phyloP scores from a whole-genome alignment of 2,888 invertebrate species.

The Lumbricus terrestris region DNA sequence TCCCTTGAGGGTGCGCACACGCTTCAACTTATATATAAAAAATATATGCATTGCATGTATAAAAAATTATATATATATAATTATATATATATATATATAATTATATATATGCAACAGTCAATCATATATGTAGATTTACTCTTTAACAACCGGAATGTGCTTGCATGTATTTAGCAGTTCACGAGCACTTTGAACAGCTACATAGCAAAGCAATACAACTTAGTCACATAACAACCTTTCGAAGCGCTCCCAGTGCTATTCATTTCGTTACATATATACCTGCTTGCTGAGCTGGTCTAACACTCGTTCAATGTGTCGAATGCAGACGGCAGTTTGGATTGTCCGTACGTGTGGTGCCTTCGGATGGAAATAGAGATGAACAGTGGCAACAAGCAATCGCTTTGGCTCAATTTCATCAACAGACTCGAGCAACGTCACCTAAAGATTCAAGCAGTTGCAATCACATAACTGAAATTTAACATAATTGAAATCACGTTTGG shows the following conservation, averaged over 20 bases:
- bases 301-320: slow-evolving; percentile 71
- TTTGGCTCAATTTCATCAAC: slow-evolving; percentile 40
- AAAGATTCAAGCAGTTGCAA: background rate
- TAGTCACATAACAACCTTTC: background rate
- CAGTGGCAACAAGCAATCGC: slow-evolving; percentile 69
- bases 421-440: slow-evolving; percentile 48
- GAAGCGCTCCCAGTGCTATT: background rate
- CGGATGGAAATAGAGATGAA: slow-evolving; percentile 90
- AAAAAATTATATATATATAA: too few species aligned
- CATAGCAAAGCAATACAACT: background rate
- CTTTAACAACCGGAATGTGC: background rate
- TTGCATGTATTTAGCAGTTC: background rate
- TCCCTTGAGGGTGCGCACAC: background rate
- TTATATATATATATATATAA: background rate
- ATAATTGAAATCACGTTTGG: too few species aligned
- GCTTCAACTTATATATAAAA: too few species aligned
- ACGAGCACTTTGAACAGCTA: too few species aligned
- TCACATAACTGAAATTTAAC: too few species aligned
- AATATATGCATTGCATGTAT: too few species aligned
- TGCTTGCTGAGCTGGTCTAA: slow-evolving; percentile 43
- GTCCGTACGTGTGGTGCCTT: slow-evolving; percentile 85
- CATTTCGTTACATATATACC: slow-evolving; percentile 13
- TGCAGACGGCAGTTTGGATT: slow-evolving; percentile 75
- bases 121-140: background rate
- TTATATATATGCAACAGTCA: background rate